These are phyloP conservation scores for Aricia artaxerxes DNA, from an alignment of 2,888 invertebrate genomes.

Conservation along the genomic window DNA sequence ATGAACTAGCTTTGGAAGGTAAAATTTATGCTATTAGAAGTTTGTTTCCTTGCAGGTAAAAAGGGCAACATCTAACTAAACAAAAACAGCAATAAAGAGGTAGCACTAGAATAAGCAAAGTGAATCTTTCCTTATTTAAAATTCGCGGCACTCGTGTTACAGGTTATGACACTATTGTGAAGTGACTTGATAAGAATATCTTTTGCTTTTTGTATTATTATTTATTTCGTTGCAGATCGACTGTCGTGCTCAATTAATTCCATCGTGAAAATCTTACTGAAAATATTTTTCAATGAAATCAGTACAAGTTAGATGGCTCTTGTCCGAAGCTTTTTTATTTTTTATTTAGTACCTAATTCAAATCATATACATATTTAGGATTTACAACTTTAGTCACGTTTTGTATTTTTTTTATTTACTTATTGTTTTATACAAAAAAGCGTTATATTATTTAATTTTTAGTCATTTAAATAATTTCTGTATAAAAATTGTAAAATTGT, in stretches of 20 bases:
- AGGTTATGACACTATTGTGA: no score
- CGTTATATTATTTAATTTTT: background rate
- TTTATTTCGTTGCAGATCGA: background rate
- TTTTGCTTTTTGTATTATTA: background rate
- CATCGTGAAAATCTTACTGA: background rate
- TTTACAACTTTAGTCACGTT: background rate
- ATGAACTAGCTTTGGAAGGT: slow-evolving; percentile 77
- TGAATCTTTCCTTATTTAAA: no score
- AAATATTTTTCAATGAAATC: background rate
- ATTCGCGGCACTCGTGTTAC: no score
- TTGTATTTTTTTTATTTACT: background rate
- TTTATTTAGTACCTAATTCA: background rate
- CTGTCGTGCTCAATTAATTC: background rate
- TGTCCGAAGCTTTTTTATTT: background rate
- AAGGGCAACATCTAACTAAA: background rate
- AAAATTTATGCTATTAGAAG: slow-evolving; percentile 36
- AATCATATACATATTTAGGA: background rate
- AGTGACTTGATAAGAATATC: no score
- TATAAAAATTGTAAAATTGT: background rate
- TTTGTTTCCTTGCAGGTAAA: background rate
- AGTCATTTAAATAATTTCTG: background rate
- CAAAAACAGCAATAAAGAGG: no score
- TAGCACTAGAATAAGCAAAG: no score
- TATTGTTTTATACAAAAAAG: background rate
- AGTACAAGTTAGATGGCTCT: background rate